Base-by-base conservation (phyloP, 2,113 vertebrate genomes). In the Poicephalus gulielmi region DNA sequence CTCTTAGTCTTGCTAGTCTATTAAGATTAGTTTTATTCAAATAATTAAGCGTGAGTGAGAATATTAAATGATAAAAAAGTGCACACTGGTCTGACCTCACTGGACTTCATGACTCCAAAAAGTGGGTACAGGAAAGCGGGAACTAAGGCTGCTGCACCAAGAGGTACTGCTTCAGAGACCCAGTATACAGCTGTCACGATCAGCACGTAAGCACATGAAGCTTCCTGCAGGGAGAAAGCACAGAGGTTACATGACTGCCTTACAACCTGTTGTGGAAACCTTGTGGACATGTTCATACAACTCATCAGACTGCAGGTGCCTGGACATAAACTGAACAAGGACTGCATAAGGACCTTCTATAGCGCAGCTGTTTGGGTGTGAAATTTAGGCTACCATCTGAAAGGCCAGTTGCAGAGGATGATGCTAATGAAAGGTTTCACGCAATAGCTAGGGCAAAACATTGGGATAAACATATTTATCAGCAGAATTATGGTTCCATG, bases 31-130 rank as follows among this genome's bases (percentile, higher is more conserved):
- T 57, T 85, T 71, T 6, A 6, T 49, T 55, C 33, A 53, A 49
- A 66, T 3, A 52, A 49, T 81, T 41, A 79, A 9, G 47, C 8
- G 19, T 60, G 44, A 41, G 13, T 18, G 15, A 63, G 23, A 30
- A 57, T 30, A 86, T 53, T 5, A 63, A 64, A 66, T 18, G 4
- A 22, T 11, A 41, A 73, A 89, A 86, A 78, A 22, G 8, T 10
- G 6, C 13, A 22, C 15, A 49, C 17, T 6, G 13, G 8, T 87
- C 98, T 98, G 91, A 99, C 99, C 99, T 99, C 99, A 17, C 98
- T 99, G 95, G 99, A 99, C 88, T 99, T 99, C 44, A 99, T 99
- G 27, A 99, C 99, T 86, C 99, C 99, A 43, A 99, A 99, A 86
- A 99, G 98, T 0, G 99, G 99, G 74, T 99, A 99, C 13, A 99